These are phyloP conservation scores for Chydorus sphaericus DNA, from an alignment of 2,888 invertebrate genomes.

Conservation along the genomic window DNA sequence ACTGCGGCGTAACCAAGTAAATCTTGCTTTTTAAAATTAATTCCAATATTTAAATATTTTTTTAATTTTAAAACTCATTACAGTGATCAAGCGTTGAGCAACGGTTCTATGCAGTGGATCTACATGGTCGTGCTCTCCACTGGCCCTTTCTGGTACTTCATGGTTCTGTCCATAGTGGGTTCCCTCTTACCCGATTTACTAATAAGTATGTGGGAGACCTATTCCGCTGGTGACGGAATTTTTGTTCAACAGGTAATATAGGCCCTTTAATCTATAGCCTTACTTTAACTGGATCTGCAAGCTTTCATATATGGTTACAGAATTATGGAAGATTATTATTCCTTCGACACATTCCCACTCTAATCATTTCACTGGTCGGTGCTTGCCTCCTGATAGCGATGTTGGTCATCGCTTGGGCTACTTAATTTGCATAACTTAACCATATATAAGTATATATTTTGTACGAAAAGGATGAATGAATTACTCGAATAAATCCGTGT, in stretches of 20 bases:
- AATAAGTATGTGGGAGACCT: constrained; percentile 15
- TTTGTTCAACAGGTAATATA: constrained; percentile 10
- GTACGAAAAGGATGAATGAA: too few species aligned
- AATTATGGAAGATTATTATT: too few species aligned
- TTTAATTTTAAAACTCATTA: neutral
- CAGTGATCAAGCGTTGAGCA: constrained; percentile 1
- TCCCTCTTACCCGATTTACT: constrained; percentile 42
- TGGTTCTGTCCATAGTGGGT: constrained; percentile 34
- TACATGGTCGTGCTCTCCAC: constrained; percentile 43
- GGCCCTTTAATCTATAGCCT: too few species aligned
- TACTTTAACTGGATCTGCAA: too few species aligned
- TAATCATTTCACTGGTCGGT: too few species aligned
- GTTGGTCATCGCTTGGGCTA: too few species aligned
- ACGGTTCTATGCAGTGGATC: constrained; percentile 30
- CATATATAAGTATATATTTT: too few species aligned
- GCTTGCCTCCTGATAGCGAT: too few species aligned
- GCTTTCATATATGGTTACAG: too few species aligned
- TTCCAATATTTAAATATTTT: neutral
- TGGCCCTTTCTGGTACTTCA: constrained; percentile 42
- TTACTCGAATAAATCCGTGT: too few species aligned
- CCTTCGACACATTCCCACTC: too few species aligned
- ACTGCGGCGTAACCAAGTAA: constrained; percentile 44
- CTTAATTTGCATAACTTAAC: too few species aligned
- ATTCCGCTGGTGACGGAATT: constrained; percentile 5
- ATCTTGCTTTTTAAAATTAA: constrained; percentile 25